Conservation (phyloP, 2,113 vertebrate genomes). For the Mugil cephalus region DNA sequence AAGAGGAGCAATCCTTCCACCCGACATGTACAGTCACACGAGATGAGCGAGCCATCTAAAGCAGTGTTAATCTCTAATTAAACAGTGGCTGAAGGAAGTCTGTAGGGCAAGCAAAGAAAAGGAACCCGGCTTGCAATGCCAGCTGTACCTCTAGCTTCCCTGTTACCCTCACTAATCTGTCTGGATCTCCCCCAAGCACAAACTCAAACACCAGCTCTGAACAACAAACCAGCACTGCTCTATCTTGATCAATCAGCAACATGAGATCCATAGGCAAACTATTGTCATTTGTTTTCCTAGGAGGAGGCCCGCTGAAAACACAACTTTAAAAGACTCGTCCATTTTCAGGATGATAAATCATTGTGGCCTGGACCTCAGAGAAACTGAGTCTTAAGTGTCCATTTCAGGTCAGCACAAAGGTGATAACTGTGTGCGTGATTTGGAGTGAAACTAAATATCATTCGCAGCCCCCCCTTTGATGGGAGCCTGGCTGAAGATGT, state of each 20-base stretch:
- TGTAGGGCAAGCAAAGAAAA: conserved; percentile 47
- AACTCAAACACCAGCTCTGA: conserved; percentile 78
- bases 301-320: conserved; percentile 51
- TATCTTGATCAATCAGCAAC: conserved; percentile 64
- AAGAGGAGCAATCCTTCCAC: conserved; percentile 56
- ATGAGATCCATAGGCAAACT: conserved; percentile 59
- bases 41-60: conserved; percentile 65
- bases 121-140: conserved; percentile 65
- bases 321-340: conserved; percentile 34
- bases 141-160: conserved; percentile 67
- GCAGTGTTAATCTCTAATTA: conserved; percentile 75
- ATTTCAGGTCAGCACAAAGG: conserved; percentile 73
- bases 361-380: conserved; percentile 44
- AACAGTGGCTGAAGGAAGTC: conserved; percentile 73
- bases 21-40: conserved; percentile 76
- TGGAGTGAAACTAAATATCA: conserved; percentile 72
- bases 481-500: conserved; percentile 60
- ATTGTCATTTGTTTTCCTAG: conserved; percentile 53
- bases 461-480: conserved; percentile 61
- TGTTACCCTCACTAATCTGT: conserved; percentile 77
- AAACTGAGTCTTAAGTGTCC: conserved; percentile 61
- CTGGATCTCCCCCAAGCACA: conserved; percentile 79
- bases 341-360: conserved; percentile 62
- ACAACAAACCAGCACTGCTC: conserved; percentile 63
- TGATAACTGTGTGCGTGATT: conserved; percentile 67